These are phyloP conservation scores for Perdita meconis DNA, from an alignment of 2,888 invertebrate genomes.

Conservation along the genomic window DNA sequence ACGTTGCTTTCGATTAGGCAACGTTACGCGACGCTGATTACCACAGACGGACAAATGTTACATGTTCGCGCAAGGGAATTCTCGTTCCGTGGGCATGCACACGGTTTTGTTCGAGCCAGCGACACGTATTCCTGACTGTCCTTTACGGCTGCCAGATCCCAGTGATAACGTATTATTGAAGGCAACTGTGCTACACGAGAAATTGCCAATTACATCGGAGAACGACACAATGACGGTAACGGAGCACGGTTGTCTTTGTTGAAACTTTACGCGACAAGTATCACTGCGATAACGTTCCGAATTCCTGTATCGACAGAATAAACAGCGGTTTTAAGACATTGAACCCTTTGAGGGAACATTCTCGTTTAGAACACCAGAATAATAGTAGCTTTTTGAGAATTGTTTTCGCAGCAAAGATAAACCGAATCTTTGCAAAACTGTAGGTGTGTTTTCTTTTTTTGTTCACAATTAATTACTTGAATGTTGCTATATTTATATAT, in stretches of 20 bases:
- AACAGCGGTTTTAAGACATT: no score
- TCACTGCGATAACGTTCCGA: background rate
- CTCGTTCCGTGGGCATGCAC: constrained; percentile 19
- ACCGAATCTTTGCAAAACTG: no score
- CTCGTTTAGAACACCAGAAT: no score
- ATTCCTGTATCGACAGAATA: no score
- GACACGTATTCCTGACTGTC: constrained; percentile 49
- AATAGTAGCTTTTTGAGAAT: no score
- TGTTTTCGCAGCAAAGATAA: no score
- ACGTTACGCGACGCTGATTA: constrained; percentile 28
- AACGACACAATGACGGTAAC: background rate
- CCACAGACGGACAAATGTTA: constrained; percentile 8
- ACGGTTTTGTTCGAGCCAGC: constrained; percentile 27
- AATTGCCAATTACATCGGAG: constrained; percentile 22
- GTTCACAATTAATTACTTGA: no score
- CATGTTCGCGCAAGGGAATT: constrained; percentile 41
- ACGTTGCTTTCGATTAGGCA: constrained; percentile 37
- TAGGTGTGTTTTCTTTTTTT: no score
- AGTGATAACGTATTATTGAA: constrained; percentile 68
- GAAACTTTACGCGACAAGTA: background rate
- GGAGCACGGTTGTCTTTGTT: constrained; percentile 18
- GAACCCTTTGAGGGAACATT: no score
- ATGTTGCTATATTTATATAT: no score
- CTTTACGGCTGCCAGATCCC: constrained; percentile 54
- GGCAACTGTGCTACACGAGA: constrained; percentile 28